These are phyloP conservation scores for Pseudochaenichthys georgianus DNA, from an alignment of 2,797 vertebrate genomes.

Conservation along the genomic window DNA sequence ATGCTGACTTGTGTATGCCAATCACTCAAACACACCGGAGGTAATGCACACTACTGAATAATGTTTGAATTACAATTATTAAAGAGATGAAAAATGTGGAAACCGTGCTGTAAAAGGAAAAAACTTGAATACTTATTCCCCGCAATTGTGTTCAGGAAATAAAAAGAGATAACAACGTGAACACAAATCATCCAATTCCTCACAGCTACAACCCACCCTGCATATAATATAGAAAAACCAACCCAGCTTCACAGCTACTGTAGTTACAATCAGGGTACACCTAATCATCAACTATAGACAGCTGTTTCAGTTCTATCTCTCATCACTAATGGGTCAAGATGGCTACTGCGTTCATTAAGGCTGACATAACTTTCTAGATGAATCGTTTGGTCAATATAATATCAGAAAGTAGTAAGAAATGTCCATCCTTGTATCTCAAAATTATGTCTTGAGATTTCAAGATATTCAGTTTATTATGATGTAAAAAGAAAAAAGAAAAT, in stretches of 20 bases:
- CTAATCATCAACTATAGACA: background rate
- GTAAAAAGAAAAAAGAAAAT: too few species aligned
- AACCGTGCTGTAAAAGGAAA: background rate
- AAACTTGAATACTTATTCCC: background rate
- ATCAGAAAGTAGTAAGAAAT: too few species aligned
- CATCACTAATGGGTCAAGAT: background rate
- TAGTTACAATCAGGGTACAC: background rate
- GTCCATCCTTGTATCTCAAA: too few species aligned
- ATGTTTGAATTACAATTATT: background rate
- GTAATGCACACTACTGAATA: background rate
- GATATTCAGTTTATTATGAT: too few species aligned
- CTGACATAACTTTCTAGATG: too few species aligned
- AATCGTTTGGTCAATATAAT: too few species aligned
- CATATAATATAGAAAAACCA: background rate
- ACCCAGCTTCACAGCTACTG: background rate
- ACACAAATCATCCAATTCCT: background rate
- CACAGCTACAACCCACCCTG: too few species aligned
- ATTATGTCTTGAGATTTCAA: too few species aligned
- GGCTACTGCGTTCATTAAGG: background rate
- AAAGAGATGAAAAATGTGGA: background rate
- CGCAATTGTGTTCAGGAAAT: background rate
- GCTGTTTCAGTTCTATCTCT: background rate
- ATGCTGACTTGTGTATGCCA: background rate
- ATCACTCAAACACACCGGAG: slow-evolving; percentile 2
- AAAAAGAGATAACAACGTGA: too few species aligned